These are phyloP conservation scores for Ophion slaviceki DNA, from an alignment of 2,888 invertebrate genomes.

Conservation along the genomic window DNA sequence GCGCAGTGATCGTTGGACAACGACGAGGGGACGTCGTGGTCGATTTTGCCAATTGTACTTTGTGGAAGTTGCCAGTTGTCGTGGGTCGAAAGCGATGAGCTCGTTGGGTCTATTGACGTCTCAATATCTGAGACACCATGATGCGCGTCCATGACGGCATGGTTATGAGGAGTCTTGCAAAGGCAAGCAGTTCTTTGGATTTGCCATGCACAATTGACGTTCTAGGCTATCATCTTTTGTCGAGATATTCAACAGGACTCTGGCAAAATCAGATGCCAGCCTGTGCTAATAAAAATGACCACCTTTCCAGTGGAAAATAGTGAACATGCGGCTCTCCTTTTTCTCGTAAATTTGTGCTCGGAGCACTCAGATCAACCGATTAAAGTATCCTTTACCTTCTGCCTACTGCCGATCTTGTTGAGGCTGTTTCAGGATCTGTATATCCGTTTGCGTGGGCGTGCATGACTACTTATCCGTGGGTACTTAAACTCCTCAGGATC, in stretches of 20 bases:
- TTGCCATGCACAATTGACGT: background rate
- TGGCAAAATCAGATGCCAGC: too few relatives aligned
- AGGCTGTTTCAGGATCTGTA: background rate
- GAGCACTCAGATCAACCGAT: conserved; percentile 19
- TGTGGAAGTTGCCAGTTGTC: background rate
- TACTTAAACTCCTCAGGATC: conserved; percentile 44
- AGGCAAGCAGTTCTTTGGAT: background rate
- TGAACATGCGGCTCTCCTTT: background rate
- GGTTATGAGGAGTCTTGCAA: background rate
- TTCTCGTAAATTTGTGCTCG: conserved; percentile 13
- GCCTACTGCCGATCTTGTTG: conserved; percentile 6
- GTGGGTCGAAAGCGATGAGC: background rate
- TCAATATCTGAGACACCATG: background rate
- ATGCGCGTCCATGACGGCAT: background rate
- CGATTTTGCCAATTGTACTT: background rate
- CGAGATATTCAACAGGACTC: too few relatives aligned
- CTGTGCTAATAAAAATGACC: too few relatives aligned
- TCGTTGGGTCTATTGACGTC: background rate
- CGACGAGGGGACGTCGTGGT: background rate
- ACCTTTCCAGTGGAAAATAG: too few relatives aligned
- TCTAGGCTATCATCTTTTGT: too few relatives aligned
- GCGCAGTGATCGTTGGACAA: background rate
- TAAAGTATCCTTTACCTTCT: conserved; percentile 22
- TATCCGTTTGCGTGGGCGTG: conserved; percentile 54
- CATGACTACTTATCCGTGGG: conserved; percentile 46